Evolutionary conservation across 1,140 invertebrate genomes (phyloP).

Genomic region (Leptopilina clavipes): DNA sequence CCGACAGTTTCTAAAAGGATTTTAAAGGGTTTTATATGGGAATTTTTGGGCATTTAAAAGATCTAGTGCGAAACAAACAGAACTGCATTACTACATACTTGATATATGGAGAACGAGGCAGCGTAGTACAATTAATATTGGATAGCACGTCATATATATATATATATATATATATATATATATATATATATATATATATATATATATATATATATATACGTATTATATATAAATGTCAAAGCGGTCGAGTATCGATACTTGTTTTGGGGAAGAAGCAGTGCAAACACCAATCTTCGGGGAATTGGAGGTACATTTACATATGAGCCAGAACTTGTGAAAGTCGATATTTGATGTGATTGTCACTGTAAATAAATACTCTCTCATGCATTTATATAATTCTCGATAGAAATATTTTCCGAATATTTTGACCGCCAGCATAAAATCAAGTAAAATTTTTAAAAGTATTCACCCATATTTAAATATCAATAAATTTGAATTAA

Average conservation of each 20-base stretch:
- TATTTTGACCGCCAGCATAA: background rate
- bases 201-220: background rate
- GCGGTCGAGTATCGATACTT: conserved; percentile 48
- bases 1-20: no score
- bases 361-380: conserved; percentile 18
- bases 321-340: background rate
- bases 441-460: background rate
- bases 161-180: no score
- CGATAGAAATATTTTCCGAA: background rate
- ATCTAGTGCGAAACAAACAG: no score
- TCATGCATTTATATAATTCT: background rate
- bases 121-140: background rate
- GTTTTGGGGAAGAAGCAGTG: conserved; percentile 41
- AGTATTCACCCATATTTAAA: background rate
- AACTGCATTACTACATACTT: no score
- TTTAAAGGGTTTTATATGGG: no score
- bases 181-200: background rate
- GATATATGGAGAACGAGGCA: no score
- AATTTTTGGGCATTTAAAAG: no score
- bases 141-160: background rate
- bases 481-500: background rate
- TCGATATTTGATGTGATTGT: conserved; percentile 34
- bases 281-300: conserved; percentile 57
- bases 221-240: background rate
- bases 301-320: conserved; percentile 32